Conservation (phyloP, 2,797 vertebrate species). For the Thunnus albacares region DNA sequence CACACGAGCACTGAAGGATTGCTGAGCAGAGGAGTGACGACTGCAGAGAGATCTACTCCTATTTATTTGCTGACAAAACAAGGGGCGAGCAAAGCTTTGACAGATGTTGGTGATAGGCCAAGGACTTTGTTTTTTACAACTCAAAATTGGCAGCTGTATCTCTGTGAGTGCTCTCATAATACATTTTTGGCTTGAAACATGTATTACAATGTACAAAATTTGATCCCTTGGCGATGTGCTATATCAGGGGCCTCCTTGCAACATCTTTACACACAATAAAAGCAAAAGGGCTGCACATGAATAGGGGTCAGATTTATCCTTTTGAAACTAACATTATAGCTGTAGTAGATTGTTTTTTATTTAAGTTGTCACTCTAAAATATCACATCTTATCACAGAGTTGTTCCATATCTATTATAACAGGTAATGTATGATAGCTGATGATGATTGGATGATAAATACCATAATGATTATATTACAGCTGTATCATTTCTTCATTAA, state of each 20-base stretch:
- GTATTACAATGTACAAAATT: slow-evolving; percentile 54
- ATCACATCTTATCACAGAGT: background rate
- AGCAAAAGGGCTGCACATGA: background rate
- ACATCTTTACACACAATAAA: slow-evolving; percentile 25
- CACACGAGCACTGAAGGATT: slow-evolving; percentile 40
- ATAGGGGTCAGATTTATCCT: background rate
- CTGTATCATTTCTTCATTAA: background rate
- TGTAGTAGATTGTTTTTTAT: background rate
- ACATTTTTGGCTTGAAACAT: slow-evolving; percentile 53
- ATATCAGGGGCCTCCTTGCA: slow-evolving; percentile 39
- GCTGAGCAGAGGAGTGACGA: slow-evolving; percentile 48
- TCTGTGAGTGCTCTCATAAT: slow-evolving; percentile 43
- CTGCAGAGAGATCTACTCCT: slow-evolving; percentile 60
- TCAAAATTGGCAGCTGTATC: slow-evolving; percentile 58
- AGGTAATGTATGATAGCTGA: background rate
- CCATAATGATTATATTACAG: background rate
- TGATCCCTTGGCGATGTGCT: slow-evolving; percentile 31
- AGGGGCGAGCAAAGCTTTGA: slow-evolving; percentile 56
- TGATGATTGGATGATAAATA: background rate
- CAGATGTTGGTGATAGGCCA: slow-evolving; percentile 73
- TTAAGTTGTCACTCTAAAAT: background rate
- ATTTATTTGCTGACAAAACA: slow-evolving; percentile 77
- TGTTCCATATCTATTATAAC: background rate
- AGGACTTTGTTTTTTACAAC: slow-evolving; percentile 48
- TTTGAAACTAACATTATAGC: background rate